Evolutionary conservation across 2,113 vertebrate species (phyloP), one percentile per base, ranked within the genome.

Genomic region (Phylloscopus trochilus): DNA sequence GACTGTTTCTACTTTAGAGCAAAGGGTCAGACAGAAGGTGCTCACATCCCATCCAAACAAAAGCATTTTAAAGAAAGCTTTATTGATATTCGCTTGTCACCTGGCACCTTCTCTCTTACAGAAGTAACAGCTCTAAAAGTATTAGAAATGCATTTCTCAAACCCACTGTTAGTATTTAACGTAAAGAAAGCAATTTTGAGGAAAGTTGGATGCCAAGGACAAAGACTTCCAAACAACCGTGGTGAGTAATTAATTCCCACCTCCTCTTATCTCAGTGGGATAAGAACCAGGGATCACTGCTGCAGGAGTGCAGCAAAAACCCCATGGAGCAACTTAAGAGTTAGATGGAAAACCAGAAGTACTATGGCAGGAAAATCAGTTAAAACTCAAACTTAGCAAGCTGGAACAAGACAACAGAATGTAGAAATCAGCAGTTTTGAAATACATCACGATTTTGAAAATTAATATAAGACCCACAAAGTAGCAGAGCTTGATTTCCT

Each of bases 361-460:
- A 28, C 8, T 15, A 10, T 3, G 22, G 39, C 28, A 75, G 15
- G 19, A 90, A 67, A 85, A 90, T 24, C 8, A 46, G 37, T 39
- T 35, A 58, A 78, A 63, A 55, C 8, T 46, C 52, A 79, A 83
- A 79, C 9, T 23, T 4, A 28, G 35, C 58, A 80, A 74, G 58
- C 49, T 55, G 53, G 30, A 89, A 79, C 17, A 63, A 55, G 33
- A 55, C 21, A 72, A 64, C 5, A 35, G n/a, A 77, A 69, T 27
- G 18, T 27, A 17, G n/a, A 91, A 73, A 66, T 41, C 3, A 28
- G 22, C 22, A 1, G 67, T 52, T 91, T 86, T 58, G 11, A 62
- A 82, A 35, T 0, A 5, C 18, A 31, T 15, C 0, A 19, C 0
- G 0, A 24, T 52, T 87, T 49, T 68, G 26, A 82, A 79, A 87